Evolutionary conservation across 2,888 invertebrate species (phyloP).

Genomic region (Coelogynopora nodosa): DNA sequence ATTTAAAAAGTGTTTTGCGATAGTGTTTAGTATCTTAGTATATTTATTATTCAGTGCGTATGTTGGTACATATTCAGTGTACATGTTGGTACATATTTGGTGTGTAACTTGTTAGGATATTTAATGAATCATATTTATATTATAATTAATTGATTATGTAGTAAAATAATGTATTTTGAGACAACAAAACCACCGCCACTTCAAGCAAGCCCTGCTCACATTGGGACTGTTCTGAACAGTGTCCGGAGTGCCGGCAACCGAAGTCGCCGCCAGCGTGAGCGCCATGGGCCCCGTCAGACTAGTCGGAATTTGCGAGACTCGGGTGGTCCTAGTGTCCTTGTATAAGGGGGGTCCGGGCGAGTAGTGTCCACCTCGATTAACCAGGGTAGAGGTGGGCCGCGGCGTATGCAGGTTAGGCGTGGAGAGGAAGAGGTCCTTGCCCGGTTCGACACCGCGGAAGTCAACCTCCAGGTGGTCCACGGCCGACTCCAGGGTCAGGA

Average conservation of each 20-base stretch:
- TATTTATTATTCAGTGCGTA: too few species aligned
- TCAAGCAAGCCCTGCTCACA: background rate
- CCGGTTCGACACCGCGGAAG: constrained; percentile 78
- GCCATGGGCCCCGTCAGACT: background rate
- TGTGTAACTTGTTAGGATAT: too few species aligned
- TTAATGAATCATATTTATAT: too few species aligned
- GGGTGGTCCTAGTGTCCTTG: background rate
- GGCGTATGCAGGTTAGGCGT: constrained; percentile 75
- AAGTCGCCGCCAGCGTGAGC: background rate
- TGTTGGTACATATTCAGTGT: too few species aligned
- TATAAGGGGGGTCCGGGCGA: background rate
- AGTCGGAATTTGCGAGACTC: background rate
- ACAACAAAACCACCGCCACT: too few species aligned
- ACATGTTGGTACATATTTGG: too few species aligned
- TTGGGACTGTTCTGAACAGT: background rate
- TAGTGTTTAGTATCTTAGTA: too few species aligned
- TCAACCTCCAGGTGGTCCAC: constrained; percentile 89
- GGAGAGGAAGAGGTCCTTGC: constrained; percentile 81
- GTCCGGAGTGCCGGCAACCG: background rate
- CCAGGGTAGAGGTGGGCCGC: background rate
- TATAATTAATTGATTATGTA: too few species aligned
- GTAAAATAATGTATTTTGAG: too few species aligned
- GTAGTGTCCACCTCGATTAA: background rate
- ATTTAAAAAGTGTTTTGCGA: too few species aligned
- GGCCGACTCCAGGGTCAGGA: constrained; percentile 87